Percentiles rank a stretch among this genome's conserved stretches.
These are phyloP conservation scores for Chrysolina haemoptera DNA, from an alignment of 2,888 invertebrate genomes.

Conservation along the genomic window DNA sequence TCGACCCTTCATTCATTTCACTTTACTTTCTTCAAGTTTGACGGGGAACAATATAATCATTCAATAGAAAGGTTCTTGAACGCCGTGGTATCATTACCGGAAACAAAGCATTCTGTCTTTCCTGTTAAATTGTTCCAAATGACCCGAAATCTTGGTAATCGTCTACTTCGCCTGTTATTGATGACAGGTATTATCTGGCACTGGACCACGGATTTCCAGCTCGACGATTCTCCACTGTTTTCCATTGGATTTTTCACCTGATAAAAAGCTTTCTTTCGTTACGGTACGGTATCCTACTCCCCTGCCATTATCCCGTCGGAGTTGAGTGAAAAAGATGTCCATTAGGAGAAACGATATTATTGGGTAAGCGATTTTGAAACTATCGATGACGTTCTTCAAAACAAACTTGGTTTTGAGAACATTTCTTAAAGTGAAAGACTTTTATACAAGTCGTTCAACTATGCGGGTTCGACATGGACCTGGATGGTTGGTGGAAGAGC, in stretches of 20 bases:
- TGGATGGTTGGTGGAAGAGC: too few relatives aligned
- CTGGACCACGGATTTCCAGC: constrained; percentile 45
- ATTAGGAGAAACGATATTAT: not conserved
- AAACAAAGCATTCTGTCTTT: constrained; percentile 33
- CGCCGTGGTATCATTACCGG: constrained; percentile 9
- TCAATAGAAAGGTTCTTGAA: constrained; percentile 7
- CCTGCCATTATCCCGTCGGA: constrained; percentile 4
- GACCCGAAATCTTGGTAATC: constrained; percentile 50
- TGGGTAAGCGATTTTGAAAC: not conserved
- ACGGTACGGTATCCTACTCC: constrained; percentile 1
- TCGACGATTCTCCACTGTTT: constrained; percentile 22
- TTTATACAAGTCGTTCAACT: too few relatives aligned
- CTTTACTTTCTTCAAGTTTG: not conserved
- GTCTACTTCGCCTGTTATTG: constrained; percentile 47
- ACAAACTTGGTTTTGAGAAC: not conserved
- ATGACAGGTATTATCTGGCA: constrained; percentile 50
- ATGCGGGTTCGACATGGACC: too few relatives aligned
- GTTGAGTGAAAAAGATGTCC: constrained; percentile 14
- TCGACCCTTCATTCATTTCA: not conserved
- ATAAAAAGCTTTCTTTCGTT: constrained; percentile 23
- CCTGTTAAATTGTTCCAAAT: constrained; percentile 49
- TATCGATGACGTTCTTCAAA: not conserved
- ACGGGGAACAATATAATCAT: not conserved
- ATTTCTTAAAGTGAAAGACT: too few relatives aligned
- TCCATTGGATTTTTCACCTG: constrained; percentile 31